phyloP scores from a whole-genome alignment of 2,113 vertebrate species.

The Rallus limicola region DNA sequence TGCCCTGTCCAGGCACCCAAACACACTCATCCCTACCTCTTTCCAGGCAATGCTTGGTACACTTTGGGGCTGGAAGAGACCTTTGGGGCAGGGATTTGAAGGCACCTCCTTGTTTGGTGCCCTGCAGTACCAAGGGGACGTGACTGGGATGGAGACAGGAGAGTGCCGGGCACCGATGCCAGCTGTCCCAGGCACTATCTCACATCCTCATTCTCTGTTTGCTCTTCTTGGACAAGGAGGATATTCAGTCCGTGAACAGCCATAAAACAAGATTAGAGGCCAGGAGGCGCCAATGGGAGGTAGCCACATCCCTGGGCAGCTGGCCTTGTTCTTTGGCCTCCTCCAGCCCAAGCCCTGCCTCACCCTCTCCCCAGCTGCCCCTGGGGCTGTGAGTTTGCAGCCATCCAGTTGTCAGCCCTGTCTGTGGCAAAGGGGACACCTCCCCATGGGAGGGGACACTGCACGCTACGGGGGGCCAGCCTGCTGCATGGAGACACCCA shows the following conservation, averaged over 20 bases:
- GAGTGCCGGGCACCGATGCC: background rate
- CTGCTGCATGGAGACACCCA: background rate
- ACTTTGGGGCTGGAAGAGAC: background rate
- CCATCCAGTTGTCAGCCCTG: background rate
- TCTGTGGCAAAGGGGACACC: background rate
- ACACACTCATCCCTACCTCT: background rate
- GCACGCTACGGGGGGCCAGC: background rate
- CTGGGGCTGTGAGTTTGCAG: background rate
- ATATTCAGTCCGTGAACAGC: constrained; percentile 63
- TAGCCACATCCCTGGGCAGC: constrained; percentile 31
- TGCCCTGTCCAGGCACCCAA: background rate
- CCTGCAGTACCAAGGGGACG: rapidly evolving
- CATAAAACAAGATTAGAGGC: constrained; percentile 75
- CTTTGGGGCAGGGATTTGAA: background rate
- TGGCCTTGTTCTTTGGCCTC: constrained; percentile 77
- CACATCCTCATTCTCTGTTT: constrained; percentile 72
- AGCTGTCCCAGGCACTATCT: constrained; percentile 68
- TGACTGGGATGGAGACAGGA: background rate
- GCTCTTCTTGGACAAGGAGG: constrained; percentile 68
- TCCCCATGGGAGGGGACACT: background rate
- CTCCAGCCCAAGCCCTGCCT: background rate
- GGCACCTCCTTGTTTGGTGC: background rate
- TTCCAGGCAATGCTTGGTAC: rapidly evolving
- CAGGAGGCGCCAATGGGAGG: constrained; percentile 24
- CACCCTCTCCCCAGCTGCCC: background rate